Conservation (phyloP, 2,113 vertebrate species). For the Nerophis lumbriciformis region DNA sequence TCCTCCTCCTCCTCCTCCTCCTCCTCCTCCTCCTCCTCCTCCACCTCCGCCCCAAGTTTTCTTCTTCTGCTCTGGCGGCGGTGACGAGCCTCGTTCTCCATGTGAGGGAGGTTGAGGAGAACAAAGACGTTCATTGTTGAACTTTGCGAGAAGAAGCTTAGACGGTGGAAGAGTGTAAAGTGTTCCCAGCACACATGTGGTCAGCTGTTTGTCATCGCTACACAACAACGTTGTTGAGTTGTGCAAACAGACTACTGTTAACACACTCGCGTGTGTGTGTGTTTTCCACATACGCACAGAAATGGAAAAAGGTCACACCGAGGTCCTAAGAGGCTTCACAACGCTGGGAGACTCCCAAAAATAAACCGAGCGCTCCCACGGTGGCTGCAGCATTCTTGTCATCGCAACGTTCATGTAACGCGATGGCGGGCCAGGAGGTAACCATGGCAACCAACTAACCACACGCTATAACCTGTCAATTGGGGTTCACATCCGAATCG, state of each 20-base stretch:
- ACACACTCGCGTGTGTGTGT: neutral
- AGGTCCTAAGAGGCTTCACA: neutral
- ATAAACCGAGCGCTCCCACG: conserved; percentile 9
- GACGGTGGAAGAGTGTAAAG: conserved; percentile 1
- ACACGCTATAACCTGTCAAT: too few species aligned
- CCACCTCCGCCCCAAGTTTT: conserved; percentile 19
- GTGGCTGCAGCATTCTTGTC: neutral
- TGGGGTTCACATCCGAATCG: too few species aligned
- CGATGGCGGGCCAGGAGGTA: neutral
- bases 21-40: conserved; percentile 2
- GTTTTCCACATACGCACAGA: neutral
- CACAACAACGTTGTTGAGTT: neutral
- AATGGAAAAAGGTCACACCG: neutral
- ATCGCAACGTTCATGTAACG: neutral
- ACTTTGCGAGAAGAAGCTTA: neutral
- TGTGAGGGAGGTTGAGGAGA: conserved; percentile 11
- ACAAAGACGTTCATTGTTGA: conserved; percentile 22
- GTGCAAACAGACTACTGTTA: neutral
- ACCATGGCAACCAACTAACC: neutral
- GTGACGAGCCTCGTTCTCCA: conserved; percentile 14
- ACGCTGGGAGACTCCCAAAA: neutral
- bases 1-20: neutral
- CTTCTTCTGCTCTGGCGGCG: conserved; percentile 18
- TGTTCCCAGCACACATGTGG: neutral
- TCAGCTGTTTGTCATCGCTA: neutral